Evolutionary conservation across 2,797 vertebrate genomes (phyloP), one percentile per base, ranked within the genome.

Genomic region (Delichon dasypus): DNA sequence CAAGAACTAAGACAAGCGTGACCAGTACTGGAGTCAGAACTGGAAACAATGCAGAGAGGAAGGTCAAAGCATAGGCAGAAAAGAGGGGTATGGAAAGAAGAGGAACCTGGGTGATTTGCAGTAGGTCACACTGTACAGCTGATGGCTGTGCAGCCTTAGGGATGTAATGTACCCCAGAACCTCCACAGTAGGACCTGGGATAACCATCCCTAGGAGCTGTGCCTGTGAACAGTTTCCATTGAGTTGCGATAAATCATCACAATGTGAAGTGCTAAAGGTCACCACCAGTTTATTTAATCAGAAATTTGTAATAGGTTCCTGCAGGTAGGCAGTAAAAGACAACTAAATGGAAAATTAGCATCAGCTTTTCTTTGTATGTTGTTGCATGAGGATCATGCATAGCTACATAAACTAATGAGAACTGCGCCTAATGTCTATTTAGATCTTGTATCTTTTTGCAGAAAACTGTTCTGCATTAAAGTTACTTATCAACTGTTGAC

Each of bases 401-500:
- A 81, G 6, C 9, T 55, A 25, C 36, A 68, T 60, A 67, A 53
- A 11, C 17, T 85, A 44, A 27, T 4, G 13, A 75, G 25, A 87
- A 16, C 10, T 23, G 21, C 21, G 55, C 5, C 22, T 83, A 66
- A 50, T 58, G 5, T 2, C 54, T 72, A 44, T 40, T 42, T 27
- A 20, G 26, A 19, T n/a, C 13, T 55, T 42, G 8, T 36, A 22
- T 36, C 2, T 53, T 80, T 45, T 70, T 70, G 4, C 50, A 85
- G 34, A 68, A 79, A 76, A 55, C 8, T 51, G 27, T 58, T 80
- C 8, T 58, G 12, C 29, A 21, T 68, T 92, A 88, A 94, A 96
- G 54, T 84, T 91, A 60, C 55, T 81, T 64, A 27, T 23, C 64
- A 95, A 47, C 76, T 90, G 89, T 30, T 82, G 71, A 93, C 62